Evolutionary conservation across 2,113 vertebrate genomes (phyloP), one percentile per base, ranked within the genome.

Genomic region (Oncorhynchus kisutch): DNA sequence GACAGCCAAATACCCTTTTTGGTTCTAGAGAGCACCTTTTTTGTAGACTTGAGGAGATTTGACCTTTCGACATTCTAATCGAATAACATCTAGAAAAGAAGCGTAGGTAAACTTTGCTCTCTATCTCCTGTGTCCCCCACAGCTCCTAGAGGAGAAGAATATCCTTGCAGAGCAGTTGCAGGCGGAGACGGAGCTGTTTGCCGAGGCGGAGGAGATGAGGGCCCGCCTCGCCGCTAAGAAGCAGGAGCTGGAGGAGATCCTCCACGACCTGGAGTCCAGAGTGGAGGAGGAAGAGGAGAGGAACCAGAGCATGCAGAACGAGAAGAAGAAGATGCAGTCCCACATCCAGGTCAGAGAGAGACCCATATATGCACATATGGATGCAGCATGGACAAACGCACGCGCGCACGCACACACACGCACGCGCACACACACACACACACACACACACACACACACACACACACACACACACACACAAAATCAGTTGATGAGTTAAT

Each of bases 271-370:
- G 81, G 98, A 99, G 85, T 98, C 97, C 3, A 92, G 98, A 12
- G 96, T 99, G 48, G 98, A 99, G 82, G 98, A 99, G 64, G 98
- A 99, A 70, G 98, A 99, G 80, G 98, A 99, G 85, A 92, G 97
- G 86, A 99, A 96, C 91, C 97, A 99, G 83, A 94, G 94, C 70
- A 65, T 99, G 85, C 96, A 97, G 87, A 98, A 97, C 49, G 97
- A 99, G 86, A 99, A 98, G 89, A 99, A 99, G 90, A 99, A 98
- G 88, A 99, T 99, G 97, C 97, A 99, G 86, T 87, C 95, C 0
- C 97, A 99, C 75, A 95, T 99, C 74, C 97, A 99, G 96, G 98
- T 99, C n/a, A 22, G 7, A 9, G 59, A 22, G 39, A 45, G 8
- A 72, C 45, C 2, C 24, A 51, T 25, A 18, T 34, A 31, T 31